Percentiles rank a stretch among this genome's conserved stretches.
Conservation (phyloP, 1,140 invertebrate genomes). For the Apis mellifera region DNA sequence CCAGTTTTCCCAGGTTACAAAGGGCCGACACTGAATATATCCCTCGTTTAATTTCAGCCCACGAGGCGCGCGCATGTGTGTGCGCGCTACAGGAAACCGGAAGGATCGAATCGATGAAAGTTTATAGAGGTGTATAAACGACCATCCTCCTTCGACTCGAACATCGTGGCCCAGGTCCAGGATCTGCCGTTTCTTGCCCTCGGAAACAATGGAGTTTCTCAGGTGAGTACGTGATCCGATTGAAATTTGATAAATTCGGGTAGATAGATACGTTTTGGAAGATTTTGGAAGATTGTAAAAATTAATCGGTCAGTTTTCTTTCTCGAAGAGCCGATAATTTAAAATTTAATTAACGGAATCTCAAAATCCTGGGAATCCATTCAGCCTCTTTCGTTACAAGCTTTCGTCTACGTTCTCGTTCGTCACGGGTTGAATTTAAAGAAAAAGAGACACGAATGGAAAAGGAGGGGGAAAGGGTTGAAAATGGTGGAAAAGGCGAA, state of each 20-base stretch:
- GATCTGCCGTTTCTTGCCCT: not conserved
- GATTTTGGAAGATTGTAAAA: too few relatives aligned
- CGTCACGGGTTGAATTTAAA: too few relatives aligned
- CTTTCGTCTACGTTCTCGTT: too few relatives aligned
- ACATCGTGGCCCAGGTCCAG: too few relatives aligned
- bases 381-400: too few relatives aligned
- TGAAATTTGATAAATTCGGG: not conserved
- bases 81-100: constrained; percentile 24
- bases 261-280: not conserved
- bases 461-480: too few relatives aligned
- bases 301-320: too few relatives aligned
- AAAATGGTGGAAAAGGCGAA: not conserved
- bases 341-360: too few relatives aligned
- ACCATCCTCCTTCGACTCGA: too few relatives aligned
- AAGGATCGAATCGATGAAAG: constrained; percentile 49
- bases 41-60: constrained; percentile 46
- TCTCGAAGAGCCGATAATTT: too few relatives aligned
- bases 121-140: constrained; percentile 36
- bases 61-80: constrained; percentile 26
- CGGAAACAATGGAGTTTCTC: not conserved
- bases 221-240: not conserved
- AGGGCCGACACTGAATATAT: constrained; percentile 30
- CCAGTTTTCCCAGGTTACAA: constrained; percentile 34
- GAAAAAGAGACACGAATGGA: not conserved
- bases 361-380: too few relatives aligned